Percentiles rank a stretch among this genome's conserved stretches.
Conservation (phyloP, 2,113 vertebrate species). For the Istiophorus platypterus region DNA sequence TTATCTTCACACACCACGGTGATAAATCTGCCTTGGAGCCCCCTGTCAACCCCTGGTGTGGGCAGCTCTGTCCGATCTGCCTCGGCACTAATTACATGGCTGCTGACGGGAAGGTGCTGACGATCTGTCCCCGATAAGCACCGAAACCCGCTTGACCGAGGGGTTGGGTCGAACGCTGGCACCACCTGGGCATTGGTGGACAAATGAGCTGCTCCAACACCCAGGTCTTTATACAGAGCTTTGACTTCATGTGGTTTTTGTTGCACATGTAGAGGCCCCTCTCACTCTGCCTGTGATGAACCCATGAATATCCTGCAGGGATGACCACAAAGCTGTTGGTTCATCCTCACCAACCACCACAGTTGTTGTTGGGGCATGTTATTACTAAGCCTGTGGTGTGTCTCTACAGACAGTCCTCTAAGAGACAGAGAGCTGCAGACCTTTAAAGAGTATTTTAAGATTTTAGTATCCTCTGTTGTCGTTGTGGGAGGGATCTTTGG, state of each 20-base stretch:
- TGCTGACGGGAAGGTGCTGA: not conserved
- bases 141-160: conserved; percentile 16
- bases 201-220: not conserved
- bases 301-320: not conserved
- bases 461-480: not conserved
- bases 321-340: not conserved
- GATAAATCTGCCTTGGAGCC: not conserved
- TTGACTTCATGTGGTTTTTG: conserved; percentile 6
- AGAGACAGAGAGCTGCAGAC: too few relatives aligned
- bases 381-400: not conserved
- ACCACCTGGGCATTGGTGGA: not conserved
- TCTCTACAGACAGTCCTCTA: not conserved
- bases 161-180: conserved; percentile 3
- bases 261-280: not conserved
- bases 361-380: not conserved
- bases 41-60: not conserved
- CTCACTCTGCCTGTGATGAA: not conserved
- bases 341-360: not conserved
- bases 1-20: not conserved
- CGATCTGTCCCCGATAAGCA: not conserved
- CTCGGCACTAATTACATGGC: conserved; percentile 1
- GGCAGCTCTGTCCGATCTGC: not conserved
- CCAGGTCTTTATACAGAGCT: conserved; percentile 28
- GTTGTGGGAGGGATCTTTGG: not conserved
- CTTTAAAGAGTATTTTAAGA: not conserved